These are phyloP conservation scores for Heliornis fulica DNA, from an alignment of 2,113 vertebrate species.

Conservation along the genomic window DNA sequence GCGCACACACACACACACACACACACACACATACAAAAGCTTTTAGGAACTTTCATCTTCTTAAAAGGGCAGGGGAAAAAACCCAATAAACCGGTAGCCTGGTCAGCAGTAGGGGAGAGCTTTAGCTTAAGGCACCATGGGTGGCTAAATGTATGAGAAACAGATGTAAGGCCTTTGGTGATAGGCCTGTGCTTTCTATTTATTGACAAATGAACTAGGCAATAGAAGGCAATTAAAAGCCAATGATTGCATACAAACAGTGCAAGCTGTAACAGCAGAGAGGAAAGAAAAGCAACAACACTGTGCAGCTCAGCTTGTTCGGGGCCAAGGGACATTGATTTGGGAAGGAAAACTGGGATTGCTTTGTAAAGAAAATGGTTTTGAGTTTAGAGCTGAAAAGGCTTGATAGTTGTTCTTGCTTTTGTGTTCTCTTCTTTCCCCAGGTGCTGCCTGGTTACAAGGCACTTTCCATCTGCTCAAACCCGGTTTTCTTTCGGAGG, in stretches of 20 bases:
- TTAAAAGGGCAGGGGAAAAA: slow-evolving; percentile 67
- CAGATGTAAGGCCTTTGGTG: slow-evolving; percentile 77
- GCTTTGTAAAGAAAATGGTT: slow-evolving; percentile 29
- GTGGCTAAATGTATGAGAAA: slow-evolving; percentile 80
- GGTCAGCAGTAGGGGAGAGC: slow-evolving; percentile 67
- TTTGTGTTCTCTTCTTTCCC: not conserved
- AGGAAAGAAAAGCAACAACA: slow-evolving; percentile 40
- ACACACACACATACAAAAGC: not conserved
- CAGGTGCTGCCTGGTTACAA: not conserved
- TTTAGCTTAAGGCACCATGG: slow-evolving; percentile 73
- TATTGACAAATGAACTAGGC: slow-evolving; percentile 75
- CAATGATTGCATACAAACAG: slow-evolving; percentile 63
- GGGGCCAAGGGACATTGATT: slow-evolving; percentile 3
- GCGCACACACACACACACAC: not conserved
- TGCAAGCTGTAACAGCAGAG: slow-evolving; percentile 43
- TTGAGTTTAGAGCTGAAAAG: not conserved
- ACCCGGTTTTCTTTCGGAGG: not conserved
- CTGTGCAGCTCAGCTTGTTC: not conserved
- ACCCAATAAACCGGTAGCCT: slow-evolving; percentile 77
- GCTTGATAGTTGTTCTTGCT: not conserved
- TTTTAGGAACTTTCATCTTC: slow-evolving; percentile 82
- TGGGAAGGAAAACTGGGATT: slow-evolving; percentile 27
- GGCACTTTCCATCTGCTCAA: slow-evolving; percentile 8
- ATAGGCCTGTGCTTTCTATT: slow-evolving; percentile 67
- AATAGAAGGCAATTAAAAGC: slow-evolving; percentile 73